Base-by-base conservation (phyloP, 2,797 vertebrate genomes). In the Sebastolobus altivelis region DNA sequence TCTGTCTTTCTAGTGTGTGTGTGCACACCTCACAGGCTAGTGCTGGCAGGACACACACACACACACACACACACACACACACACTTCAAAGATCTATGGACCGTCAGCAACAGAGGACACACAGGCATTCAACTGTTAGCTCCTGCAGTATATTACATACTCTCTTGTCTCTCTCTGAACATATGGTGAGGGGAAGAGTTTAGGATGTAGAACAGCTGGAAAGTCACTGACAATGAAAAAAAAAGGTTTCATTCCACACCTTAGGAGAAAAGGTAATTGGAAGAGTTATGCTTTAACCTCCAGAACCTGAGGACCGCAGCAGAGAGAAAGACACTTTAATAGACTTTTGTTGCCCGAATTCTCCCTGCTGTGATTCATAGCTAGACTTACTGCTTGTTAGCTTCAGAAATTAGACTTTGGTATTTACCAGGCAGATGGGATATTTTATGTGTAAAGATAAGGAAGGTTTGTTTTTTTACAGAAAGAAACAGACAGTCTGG, bases 151-250 rank as follows among this genome's bases (percentile, higher is more conserved):
- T 79, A 29, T 74, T 52, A 65, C 4, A 75, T 25, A 61, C 3
- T 25, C 56, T 61, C 5, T 16, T 56, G 63, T 70, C 58, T 83
- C 13, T 46, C 29, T 27, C 27, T 69, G 71, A 69, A 22, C 65
- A 82, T 62, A 65, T 80, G 70, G 59, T 35, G 56, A 38, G 22
- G 65, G 46, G 33, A 60, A 69, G 13, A 61, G 56, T 55, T 40
- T 46, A 61, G 46, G 37, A 54, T 65, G 40, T 29, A 20, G 29
- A 79, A 70, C 65, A 77, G 69, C 68, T 75, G 65, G 59, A 87
- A 77, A 73, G 82, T 87, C 75, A 83, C 77, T 66, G 69, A 79
- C 74, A 72, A 81, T 80, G 61, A 80, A 65, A 74, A 55, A 70
- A 67, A 73, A 73, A 31, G 31, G 22, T 73, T 78, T 86, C n/a